phyloP scores from a whole-genome alignment of 2,113 vertebrate species.

The Xyliphius kryptos region DNA sequence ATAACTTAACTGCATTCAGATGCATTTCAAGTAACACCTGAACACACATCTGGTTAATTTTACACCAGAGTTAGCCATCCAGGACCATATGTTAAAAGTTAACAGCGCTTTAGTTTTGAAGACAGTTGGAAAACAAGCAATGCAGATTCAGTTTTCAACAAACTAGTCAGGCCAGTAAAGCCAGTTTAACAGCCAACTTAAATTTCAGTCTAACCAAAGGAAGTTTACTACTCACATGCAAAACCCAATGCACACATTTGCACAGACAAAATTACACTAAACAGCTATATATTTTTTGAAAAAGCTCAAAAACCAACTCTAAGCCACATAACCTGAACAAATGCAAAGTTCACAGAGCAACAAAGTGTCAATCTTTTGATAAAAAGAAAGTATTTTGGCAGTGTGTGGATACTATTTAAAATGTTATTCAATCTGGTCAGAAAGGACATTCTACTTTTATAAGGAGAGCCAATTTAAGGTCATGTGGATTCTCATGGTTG shows the following conservation, averaged over 20 bases:
- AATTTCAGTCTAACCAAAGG: neutral
- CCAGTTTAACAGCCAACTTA: constrained; percentile 11
- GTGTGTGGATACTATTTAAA: too few relatives aligned
- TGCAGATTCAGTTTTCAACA: neutral
- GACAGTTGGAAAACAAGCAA: neutral
- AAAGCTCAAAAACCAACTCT: neutral
- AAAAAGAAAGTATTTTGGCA: too few relatives aligned
- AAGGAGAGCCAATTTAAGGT: too few relatives aligned
- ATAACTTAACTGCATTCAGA: neutral
- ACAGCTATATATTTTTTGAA: neutral
- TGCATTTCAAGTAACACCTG: too few relatives aligned
- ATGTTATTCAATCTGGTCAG: too few relatives aligned
- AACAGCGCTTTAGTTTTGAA: neutral
- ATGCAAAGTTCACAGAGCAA: too few relatives aligned
- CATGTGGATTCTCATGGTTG: too few relatives aligned
- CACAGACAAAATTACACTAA: too few relatives aligned
- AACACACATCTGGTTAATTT: constrained; percentile 1
- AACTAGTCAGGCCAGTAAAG: constrained; percentile 47
- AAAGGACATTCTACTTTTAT: too few relatives aligned
- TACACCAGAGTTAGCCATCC: constrained; percentile 10
- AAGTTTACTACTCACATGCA: too few relatives aligned
- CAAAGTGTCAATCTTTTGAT: too few relatives aligned
- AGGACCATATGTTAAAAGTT: constrained; percentile 20
- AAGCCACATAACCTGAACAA: neutral
- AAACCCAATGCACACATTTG: neutral